Evolutionary conservation across 2,797 vertebrate genomes (phyloP), one percentile per base, ranked within the genome.

Genomic region (Rhyacichthys aspro): DNA sequence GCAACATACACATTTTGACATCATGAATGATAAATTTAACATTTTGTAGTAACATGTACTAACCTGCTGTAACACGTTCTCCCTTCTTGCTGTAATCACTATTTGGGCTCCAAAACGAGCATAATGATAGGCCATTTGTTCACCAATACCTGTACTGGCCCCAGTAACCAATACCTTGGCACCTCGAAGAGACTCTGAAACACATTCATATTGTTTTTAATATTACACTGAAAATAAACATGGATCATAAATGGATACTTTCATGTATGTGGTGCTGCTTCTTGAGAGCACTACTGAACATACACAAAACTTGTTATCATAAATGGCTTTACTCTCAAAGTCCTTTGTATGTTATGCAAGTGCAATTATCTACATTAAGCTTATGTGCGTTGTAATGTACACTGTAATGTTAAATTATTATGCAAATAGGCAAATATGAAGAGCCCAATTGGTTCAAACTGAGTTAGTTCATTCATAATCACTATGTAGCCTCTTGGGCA

Each of bases 61-160:
- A 7, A 93, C 93, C 90, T 92, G 63, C 68, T 90, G 78, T 66
- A 94, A 77, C 0, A 86, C 82, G 16, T 85, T 72, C 55, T 84
- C 88, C 67, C 90, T 90, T 53, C 90, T 88, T 12, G 91, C 92
- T 34, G 91, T 93, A 34, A 93, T 89, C 9, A 92, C 86, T 14
- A 94, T 67, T 58, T 92, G 84, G 12, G 92, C 90, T 34, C 92
- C 92, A 54, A 92, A 85, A 18, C 79, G 77, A 15, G 91, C 88
- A 11, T 91, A 92, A 55, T 92, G 91, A 70, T 94, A 93, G 0
- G 90, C 90, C 36, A 93, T 65, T 79, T 93, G 91, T 70, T 94
- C 92, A 5, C 92, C 91, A 10, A 94, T 92, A 14, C 93, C 93
- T 7, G 85, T 88, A 58, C 92, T 94, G 48, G 93, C 91, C 11